Conservation (phyloP, 2,888 invertebrate species). For the Cantharis nigra region DNA sequence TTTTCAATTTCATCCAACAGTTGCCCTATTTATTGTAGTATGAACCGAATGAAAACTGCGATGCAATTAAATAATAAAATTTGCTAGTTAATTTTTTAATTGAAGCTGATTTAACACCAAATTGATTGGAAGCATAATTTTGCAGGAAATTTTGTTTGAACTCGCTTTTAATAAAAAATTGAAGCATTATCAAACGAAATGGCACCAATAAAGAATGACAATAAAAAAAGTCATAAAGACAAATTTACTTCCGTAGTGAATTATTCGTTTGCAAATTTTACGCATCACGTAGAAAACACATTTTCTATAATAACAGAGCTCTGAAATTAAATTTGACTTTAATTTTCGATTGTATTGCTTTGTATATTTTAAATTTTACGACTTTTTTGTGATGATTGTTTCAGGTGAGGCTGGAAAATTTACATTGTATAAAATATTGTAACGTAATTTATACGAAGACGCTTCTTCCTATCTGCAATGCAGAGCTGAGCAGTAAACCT, state of each 20-base stretch:
- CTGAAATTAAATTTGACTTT: background rate
- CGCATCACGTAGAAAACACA: background rate
- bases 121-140: background rate
- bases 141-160: background rate
- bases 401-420: conserved; percentile 16
- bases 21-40: too few species aligned
- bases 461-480: conserved; percentile 33
- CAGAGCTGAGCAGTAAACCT: conserved; percentile 29
- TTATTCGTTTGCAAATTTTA: background rate
- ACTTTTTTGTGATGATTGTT: background rate
- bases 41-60: too few species aligned
- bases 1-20: too few species aligned
- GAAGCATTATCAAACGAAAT: background rate
- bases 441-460: conserved; percentile 16
- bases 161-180: background rate
- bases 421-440: conserved; percentile 28
- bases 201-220: background rate
- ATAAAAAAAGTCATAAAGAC: background rate
- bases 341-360: background rate
- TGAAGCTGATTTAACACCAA: background rate
- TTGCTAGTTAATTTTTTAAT: background rate
- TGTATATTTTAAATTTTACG: background rate
- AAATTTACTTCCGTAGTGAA: background rate
- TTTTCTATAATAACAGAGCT: background rate
- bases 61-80: background rate